These are phyloP conservation scores for Tympanoctomys barrerae DNA, from an alignment of 2,797 vertebrate species.

Conservation along the genomic window DNA sequence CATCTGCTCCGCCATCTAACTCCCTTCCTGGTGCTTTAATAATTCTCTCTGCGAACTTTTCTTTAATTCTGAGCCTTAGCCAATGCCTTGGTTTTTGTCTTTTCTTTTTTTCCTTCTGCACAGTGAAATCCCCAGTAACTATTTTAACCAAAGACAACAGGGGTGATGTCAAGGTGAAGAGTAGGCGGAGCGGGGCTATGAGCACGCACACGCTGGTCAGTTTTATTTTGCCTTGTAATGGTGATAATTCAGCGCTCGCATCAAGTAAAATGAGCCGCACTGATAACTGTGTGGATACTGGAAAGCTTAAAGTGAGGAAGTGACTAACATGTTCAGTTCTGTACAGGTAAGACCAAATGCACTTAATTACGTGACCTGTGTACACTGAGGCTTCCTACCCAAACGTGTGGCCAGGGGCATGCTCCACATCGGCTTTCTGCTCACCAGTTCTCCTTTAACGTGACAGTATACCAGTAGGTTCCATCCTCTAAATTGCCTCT, in stretches of 20 bases:
- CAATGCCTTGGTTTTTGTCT: neutral
- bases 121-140: neutral
- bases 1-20: neutral
- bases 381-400: constrained; percentile 45
- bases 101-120: neutral
- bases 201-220: neutral
- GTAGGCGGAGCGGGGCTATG: neutral
- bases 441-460: no score
- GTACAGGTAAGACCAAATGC: constrained; percentile 24
- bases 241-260: neutral
- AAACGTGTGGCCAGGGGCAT: constrained; percentile 25
- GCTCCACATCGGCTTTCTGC: neutral
- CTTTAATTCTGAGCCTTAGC: neutral
- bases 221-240: neutral
- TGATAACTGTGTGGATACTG: neutral
- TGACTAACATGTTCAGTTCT: constrained; percentile 52
- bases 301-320: constrained; percentile 57
- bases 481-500: neutral
- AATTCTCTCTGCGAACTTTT: neutral
- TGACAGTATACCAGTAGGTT: neutral
- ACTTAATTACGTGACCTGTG: constrained; percentile 49
- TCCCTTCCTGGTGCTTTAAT: neutral
- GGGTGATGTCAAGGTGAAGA: neutral
- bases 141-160: neutral
- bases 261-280: neutral